These are phyloP conservation scores for Rhingia campestris DNA, from an alignment of 2,888 invertebrate genomes.

Conservation along the genomic window DNA sequence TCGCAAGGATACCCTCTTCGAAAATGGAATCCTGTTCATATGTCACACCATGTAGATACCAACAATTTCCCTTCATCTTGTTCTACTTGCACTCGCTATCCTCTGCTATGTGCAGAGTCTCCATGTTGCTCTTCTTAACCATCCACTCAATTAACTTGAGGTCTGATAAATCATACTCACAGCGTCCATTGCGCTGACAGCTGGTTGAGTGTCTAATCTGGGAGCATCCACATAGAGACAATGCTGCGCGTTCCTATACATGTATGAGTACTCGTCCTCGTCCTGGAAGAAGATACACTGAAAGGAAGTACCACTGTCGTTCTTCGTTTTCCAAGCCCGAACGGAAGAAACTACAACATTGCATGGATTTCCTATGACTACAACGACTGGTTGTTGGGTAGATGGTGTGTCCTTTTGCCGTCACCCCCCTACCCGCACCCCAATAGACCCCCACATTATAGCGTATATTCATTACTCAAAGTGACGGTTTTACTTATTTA, in stretches of 20 bases:
- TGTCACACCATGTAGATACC: slow-evolving; percentile 35
- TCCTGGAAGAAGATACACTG: slow-evolving; percentile 32
- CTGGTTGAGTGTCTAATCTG: slow-evolving; percentile 73
- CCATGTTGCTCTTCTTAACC: slow-evolving; percentile 41
- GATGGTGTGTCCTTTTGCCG: slow-evolving; percentile 47
- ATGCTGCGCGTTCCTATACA: slow-evolving; percentile 8
- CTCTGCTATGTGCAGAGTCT: background rate
- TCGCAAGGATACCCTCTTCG: slow-evolving; percentile 32
- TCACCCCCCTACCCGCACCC: background rate
- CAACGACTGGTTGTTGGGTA: slow-evolving; percentile 36
- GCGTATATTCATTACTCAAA: slow-evolving; percentile 74
- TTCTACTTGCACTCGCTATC: background rate
- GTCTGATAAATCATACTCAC: slow-evolving; percentile 73
- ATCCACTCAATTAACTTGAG: slow-evolving; percentile 74
- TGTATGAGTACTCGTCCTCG: background rate
- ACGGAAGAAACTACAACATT: slow-evolving; percentile 64
- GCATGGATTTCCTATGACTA: slow-evolving; percentile 59
- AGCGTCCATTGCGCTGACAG: slow-evolving; percentile 72
- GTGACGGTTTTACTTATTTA: slow-evolving; percentile 74
- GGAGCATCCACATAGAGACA: slow-evolving; percentile 55
- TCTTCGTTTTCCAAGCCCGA: slow-evolving; percentile 43
- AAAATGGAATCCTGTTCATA: slow-evolving; percentile 35
- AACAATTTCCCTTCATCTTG: slow-evolving; percentile 19
- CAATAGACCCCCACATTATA: slow-evolving; percentile 61
- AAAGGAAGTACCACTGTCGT: slow-evolving; percentile 60